phyloP scores from a whole-genome alignment of 2,888 invertebrate species.

The Ashinkailepas kermadecensis region DNA sequence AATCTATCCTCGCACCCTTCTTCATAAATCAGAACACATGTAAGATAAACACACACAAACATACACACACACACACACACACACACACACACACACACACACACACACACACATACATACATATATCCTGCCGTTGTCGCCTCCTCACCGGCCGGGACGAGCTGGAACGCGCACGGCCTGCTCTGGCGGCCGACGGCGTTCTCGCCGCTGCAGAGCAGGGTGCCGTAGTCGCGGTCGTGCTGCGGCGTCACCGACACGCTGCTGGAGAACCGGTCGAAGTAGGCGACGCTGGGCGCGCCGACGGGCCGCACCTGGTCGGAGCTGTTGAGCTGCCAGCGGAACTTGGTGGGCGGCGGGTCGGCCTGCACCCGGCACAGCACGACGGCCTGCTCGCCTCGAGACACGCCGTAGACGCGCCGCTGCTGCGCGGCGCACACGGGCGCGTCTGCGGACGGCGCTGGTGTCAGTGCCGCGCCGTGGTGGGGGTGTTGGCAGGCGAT shows the following conservation, averaged over 20 bases:
- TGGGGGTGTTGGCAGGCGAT: too few relatives aligned
- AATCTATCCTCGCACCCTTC: too few relatives aligned
- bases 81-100: too few relatives aligned
- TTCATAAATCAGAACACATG: too few relatives aligned
- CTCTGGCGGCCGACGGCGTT: conserved; percentile 76
- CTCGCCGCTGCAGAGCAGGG: conserved; percentile 73
- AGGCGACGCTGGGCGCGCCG: conserved; percentile 28
- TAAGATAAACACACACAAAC: too few relatives aligned
- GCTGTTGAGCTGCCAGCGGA: conserved; percentile 33
- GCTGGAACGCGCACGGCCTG: conserved; percentile 80
- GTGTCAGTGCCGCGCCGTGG: not conserved
- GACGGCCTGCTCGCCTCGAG: conserved; percentile 30
- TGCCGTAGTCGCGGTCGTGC: conserved; percentile 76
- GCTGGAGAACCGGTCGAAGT: conserved; percentile 39
- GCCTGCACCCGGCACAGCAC: conserved; percentile 33
- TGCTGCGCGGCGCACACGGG: conserved; percentile 32
- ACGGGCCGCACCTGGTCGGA: conserved; percentile 33
- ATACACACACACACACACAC: too few relatives aligned
- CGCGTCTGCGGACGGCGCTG: conserved; percentile 26
- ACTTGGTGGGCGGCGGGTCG: conserved; percentile 30
- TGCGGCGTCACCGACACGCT: conserved; percentile 46
- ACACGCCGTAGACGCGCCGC: conserved; percentile 32
- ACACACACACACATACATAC: too few relatives aligned
- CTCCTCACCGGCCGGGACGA: conserved; percentile 76
- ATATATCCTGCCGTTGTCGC: not conserved